These are phyloP conservation scores for Meloe dianella DNA, from an alignment of 2,888 invertebrate species.

Conservation along the genomic window DNA sequence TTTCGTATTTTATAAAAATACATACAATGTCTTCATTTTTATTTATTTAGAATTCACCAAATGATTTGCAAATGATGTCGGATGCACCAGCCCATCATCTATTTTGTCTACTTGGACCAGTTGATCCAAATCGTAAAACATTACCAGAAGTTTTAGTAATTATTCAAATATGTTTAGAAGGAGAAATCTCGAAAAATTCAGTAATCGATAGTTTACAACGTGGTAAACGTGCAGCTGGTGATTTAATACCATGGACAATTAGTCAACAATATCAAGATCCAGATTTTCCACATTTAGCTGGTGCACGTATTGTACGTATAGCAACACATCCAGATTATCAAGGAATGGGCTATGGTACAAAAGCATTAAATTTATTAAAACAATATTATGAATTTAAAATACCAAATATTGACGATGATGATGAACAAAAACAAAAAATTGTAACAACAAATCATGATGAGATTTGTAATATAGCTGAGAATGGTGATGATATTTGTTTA, in stretches of 20 bases:
- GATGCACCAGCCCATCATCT: conserved; percentile 98
- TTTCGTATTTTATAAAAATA: no score
- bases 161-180: conserved; percentile 82
- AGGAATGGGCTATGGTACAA: conserved; percentile 96
- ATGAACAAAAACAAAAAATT: no score
- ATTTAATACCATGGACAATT: conserved; percentile 98
- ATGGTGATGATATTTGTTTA: conserved; percentile 64
- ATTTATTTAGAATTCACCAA: conserved; percentile 93
- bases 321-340: conserved; percentile 99
- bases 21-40: no score
- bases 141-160: conserved; percentile 95
- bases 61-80: conserved; percentile 97
- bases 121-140: conserved; percentile 70
- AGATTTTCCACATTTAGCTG: conserved; percentile 88
- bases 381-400: conserved; percentile 89
- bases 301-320: conserved; percentile 92
- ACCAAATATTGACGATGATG: conserved; percentile 71
- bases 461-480: conserved; percentile 63
- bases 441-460: conserved; percentile 45
- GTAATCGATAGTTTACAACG: conserved; percentile 80
- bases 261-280: conserved; percentile 95
- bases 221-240: conserved; percentile 92
- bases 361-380: conserved; percentile 82
- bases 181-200: conserved; percentile 73
- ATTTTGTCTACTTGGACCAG: conserved; percentile 91